A percentile compares a stretch with the other conserved stretches of the same genome.
Conservation (phyloP, 2,113 vertebrate genomes). For the Pongo pygmaeus region DNA sequence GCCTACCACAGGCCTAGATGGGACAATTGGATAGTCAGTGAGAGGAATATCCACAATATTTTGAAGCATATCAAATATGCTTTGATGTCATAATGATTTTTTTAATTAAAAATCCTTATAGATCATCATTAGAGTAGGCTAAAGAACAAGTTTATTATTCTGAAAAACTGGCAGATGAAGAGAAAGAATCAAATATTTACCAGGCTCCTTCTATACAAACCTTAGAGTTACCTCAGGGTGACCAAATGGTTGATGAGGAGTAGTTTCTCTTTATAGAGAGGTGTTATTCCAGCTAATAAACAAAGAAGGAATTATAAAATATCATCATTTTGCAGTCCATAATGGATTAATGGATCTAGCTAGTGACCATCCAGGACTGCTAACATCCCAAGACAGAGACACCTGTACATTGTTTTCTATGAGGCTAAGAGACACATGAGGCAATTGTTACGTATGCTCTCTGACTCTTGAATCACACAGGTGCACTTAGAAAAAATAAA, state of each 20-base stretch:
- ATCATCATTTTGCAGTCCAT: not conserved
- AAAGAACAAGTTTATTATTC: not conserved
- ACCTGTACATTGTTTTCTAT: not conserved
- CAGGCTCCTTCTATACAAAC: not conserved
- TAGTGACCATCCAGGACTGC: not conserved
- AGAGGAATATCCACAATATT: not conserved
- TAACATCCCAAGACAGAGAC: not conserved
- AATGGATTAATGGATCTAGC: not conserved
- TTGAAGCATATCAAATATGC: constrained; percentile 7
- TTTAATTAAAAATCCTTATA: not conserved
- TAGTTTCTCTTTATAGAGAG: not conserved
- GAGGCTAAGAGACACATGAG: not conserved
- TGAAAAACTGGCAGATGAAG: not conserved
- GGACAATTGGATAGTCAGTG: not conserved
- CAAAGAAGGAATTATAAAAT: not conserved
- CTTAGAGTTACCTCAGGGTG: not conserved
- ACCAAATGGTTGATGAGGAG: not conserved
- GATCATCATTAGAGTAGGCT: not conserved
- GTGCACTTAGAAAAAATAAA: not conserved
- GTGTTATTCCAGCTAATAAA: not conserved
- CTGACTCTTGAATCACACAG: not conserved
- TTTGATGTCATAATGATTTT: not conserved
- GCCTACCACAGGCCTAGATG: not conserved
- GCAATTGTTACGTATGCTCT: not conserved
- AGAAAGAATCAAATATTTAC: not conserved